These are phyloP conservation scores for Phoxinus dragarum DNA, from an alignment of 2,797 vertebrate genomes.

Conservation along the genomic window DNA sequence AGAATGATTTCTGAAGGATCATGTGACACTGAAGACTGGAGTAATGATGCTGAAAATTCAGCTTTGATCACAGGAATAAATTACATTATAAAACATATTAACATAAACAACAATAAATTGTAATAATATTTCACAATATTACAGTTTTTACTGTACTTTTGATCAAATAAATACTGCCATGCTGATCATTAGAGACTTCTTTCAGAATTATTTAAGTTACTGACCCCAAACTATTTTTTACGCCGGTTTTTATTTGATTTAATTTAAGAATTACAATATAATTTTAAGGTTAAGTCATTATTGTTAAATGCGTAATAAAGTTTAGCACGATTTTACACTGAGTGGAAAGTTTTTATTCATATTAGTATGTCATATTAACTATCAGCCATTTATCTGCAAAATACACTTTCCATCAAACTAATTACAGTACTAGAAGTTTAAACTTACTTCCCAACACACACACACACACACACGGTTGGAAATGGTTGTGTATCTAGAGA, in stretches of 20 bases:
- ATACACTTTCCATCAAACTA: background rate
- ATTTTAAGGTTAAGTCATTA: background rate
- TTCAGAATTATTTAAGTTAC: background rate
- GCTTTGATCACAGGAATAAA: background rate
- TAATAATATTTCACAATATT: background rate
- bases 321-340: background rate
- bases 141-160: background rate
- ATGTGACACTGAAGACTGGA: background rate
- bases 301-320: background rate
- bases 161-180: background rate
- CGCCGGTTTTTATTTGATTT: background rate
- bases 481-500: conserved; percentile 43
- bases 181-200: background rate
- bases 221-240: background rate
- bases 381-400: background rate
- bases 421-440: conserved; percentile 2
- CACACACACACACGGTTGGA: background rate
- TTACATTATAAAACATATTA: background rate
- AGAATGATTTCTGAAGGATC: background rate
- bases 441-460: conserved; percentile 1
- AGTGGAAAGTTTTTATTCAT: too few species aligned
- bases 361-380: background rate
- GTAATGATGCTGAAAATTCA: too few species aligned
- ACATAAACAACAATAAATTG: background rate
- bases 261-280: too few species aligned